Conservation (phyloP, 2,888 invertebrate species). For the Ashinkailepas kermadecensis region DNA sequence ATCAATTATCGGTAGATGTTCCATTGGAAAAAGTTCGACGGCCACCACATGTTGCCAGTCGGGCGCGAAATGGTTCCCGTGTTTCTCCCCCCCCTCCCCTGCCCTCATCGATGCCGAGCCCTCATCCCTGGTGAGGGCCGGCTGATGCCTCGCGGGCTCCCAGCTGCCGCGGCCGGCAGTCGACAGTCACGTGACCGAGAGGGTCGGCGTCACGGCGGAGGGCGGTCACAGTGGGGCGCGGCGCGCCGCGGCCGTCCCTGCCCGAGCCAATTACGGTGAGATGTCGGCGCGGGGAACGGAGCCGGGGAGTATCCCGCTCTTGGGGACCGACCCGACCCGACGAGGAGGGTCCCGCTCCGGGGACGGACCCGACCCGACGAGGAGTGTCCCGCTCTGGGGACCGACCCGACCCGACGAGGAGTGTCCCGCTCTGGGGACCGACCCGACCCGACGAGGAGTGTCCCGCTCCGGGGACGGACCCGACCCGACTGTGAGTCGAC, state of each 20-base stretch:
- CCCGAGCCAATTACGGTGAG: not conserved
- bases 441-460: not conserved
- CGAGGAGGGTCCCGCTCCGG: too few relatives aligned
- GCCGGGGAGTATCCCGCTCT: too few relatives aligned
- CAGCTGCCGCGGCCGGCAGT: too few relatives aligned
- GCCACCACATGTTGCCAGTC: not conserved
- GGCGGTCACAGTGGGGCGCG: not conserved
- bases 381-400: not conserved
- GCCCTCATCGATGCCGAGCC: too few relatives aligned
- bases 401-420: not conserved
- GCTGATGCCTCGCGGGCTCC: too few relatives aligned
- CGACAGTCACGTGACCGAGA: not conserved
- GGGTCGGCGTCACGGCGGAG: not conserved
- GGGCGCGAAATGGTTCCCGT: too few relatives aligned
- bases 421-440: not conserved
- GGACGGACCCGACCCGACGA: too few relatives aligned
- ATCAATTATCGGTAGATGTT: not conserved
- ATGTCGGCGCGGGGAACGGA: not conserved
- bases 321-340: too few relatives aligned
- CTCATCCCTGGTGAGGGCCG: too few relatives aligned
- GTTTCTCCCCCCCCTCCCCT: too few relatives aligned
- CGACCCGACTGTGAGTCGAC: too few relatives aligned
- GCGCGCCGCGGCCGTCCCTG: not conserved
- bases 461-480: too few relatives aligned
- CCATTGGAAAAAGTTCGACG: not conserved